Conservation (phyloP, 2,113 vertebrate species). For the Barbus barbus region DNA sequence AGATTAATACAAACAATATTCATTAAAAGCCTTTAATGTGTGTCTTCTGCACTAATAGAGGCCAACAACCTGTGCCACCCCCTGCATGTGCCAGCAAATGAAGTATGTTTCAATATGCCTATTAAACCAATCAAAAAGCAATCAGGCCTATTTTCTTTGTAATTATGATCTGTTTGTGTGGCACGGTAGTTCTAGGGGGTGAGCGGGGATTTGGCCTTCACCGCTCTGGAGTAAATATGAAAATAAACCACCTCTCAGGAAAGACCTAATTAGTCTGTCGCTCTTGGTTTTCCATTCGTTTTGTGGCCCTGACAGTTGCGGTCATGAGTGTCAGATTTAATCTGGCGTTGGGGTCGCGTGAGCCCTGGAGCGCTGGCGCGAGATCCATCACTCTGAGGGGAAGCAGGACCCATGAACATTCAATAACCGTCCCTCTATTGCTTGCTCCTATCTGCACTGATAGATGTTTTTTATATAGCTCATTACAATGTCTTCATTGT, state of each 20-base stretch:
- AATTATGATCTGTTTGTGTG: slow-evolving; percentile 56
- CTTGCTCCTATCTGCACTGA: slow-evolving; percentile 55
- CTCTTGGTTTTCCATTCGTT: slow-evolving; percentile 60
- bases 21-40: slow-evolving; percentile 33
- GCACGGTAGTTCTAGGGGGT: slow-evolving; percentile 29
- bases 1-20: slow-evolving; percentile 33
- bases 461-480: slow-evolving; percentile 53
- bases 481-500: slow-evolving; percentile 58
- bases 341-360: slow-evolving; percentile 68
- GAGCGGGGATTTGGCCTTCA: slow-evolving; percentile 60
- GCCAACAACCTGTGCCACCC: slow-evolving; percentile 28
- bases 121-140: slow-evolving; percentile 57
- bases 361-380: slow-evolving; percentile 64
- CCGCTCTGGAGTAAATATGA: slow-evolving; percentile 71
- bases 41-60: slow-evolving; percentile 1
- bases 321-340: slow-evolving; percentile 75
- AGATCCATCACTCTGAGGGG: slow-evolving; percentile 67
- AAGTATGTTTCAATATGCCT: slow-evolving; percentile 49
- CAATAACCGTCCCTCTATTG: slow-evolving; percentile 63
- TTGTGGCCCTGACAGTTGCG: slow-evolving; percentile 66
- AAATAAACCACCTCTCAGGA: slow-evolving; percentile 72
- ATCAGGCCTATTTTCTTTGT: slow-evolving; percentile 51
- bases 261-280: slow-evolving; percentile 73
- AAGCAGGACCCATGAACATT: slow-evolving; percentile 67
- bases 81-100: slow-evolving; percentile 34